These are phyloP conservation scores for Chrysocyon brachyurus DNA, from an alignment of 2,797 vertebrate genomes.

Conservation along the genomic window DNA sequence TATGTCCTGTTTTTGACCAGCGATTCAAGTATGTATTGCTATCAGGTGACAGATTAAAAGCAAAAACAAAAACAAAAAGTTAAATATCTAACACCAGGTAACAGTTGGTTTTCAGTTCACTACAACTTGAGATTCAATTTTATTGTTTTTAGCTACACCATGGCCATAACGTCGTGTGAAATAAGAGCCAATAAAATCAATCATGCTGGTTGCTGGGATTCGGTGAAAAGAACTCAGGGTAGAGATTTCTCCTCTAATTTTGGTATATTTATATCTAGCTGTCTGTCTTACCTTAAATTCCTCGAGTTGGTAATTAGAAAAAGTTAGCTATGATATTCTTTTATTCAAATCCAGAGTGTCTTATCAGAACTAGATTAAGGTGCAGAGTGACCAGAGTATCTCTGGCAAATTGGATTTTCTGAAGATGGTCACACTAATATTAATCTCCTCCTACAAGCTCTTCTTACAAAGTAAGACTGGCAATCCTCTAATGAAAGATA, in stretches of 20 bases:
- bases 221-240: not conserved
- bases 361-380: conserved; percentile 69
- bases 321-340: conserved; percentile 56
- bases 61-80: not conserved
- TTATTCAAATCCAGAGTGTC: conserved; percentile 62
- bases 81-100: not conserved
- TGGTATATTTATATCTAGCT: conserved; percentile 68
- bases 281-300: conserved; percentile 70
- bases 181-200: not conserved
- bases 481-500: conserved; percentile 14
- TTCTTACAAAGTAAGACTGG: conserved; percentile 34
- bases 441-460: conserved; percentile 14
- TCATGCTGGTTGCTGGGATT: not conserved
- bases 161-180: not conserved
- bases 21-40: not conserved
- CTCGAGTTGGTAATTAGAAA: conserved; percentile 63
- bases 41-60: not conserved
- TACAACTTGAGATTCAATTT: conserved; percentile 29
- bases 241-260: conserved; percentile 45
- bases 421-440: conserved; percentile 51
- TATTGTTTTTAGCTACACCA: not conserved
- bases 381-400: not conserved
- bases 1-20: not conserved
- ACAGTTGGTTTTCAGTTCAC: conserved; percentile 7
- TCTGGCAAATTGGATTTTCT: conserved; percentile 65